Conservation (phyloP, 2,888 invertebrate genomes). For the Sceliomorpha sp. region DNA sequence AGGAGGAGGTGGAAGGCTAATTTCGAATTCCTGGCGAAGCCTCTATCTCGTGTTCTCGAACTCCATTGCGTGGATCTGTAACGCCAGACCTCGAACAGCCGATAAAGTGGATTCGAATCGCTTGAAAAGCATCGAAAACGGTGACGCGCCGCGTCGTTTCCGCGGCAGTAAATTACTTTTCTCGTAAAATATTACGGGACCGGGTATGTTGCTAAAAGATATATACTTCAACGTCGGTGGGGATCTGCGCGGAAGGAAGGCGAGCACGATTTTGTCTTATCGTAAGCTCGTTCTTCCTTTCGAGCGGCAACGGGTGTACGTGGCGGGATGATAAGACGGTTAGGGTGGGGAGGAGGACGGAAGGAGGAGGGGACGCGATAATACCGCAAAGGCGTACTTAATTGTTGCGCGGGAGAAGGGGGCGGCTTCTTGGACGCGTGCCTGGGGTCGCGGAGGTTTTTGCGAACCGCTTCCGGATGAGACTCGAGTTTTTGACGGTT, state of each 20-base stretch:
- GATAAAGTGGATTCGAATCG: slow-evolving; percentile 53
- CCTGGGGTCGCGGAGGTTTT: too few relatives aligned
- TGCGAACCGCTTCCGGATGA: too few relatives aligned
- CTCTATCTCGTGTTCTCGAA: slow-evolving; percentile 47
- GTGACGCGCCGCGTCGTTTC: slow-evolving; percentile 5
- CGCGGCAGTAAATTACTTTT: slow-evolving; percentile 37
- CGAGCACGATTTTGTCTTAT: slow-evolving; percentile 2
- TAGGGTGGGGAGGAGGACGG: too few relatives aligned
- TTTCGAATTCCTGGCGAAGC: slow-evolving; percentile 53
- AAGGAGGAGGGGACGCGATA: too few relatives aligned
- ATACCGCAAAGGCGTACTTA: too few relatives aligned
- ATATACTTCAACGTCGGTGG: slow-evolving; percentile 33
- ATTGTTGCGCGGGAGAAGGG: too few relatives aligned
- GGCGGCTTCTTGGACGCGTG: too few relatives aligned
- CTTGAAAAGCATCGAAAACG: slow-evolving; percentile 40
- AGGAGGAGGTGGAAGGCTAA: slow-evolving; percentile 42
- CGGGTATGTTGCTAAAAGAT: slow-evolving; percentile 3
- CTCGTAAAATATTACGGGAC: slow-evolving; percentile 31
- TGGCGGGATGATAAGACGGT: slow-evolving; percentile 16
- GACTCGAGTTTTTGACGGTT: too few relatives aligned
- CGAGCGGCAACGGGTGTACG: background rate
- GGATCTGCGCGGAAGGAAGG: slow-evolving; percentile 6
- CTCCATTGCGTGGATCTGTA: slow-evolving; percentile 44
- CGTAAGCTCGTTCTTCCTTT: background rate
- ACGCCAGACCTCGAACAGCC: slow-evolving; percentile 41